phyloP scores from a whole-genome alignment of 2,797 vertebrate genomes.

The Sebastes steindachneri region DNA sequence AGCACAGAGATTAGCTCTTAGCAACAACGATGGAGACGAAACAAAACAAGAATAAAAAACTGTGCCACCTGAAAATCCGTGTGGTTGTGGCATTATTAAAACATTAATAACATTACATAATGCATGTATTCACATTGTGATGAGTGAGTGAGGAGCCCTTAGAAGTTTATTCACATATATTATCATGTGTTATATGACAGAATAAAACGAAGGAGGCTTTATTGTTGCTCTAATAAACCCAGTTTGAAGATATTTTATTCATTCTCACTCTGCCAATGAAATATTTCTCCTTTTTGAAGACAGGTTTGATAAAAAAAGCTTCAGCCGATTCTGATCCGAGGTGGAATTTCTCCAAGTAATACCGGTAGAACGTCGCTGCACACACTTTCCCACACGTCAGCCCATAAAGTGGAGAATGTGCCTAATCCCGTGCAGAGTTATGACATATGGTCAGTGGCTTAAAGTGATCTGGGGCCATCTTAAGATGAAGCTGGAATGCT shows the following conservation, averaged over 20 bases:
- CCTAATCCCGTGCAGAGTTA: constrained; percentile 72
- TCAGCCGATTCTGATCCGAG: not conserved
- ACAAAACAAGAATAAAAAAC: constrained; percentile 28
- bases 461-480: constrained; percentile 70
- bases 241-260: not conserved
- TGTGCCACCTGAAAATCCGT: not conserved
- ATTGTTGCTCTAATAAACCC: not conserved
- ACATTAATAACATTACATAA: not conserved
- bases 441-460: constrained; percentile 78
- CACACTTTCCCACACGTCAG: constrained; percentile 62
- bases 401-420: constrained; percentile 75
- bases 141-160: not conserved
- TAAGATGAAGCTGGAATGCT: constrained; percentile 69
- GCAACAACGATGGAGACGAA: constrained; percentile 49
- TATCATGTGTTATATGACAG: not conserved
- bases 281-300: not conserved
- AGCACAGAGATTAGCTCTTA: constrained; percentile 44
- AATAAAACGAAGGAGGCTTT: not conserved
- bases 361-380: not conserved
- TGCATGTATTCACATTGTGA: not conserved
- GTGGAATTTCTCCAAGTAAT: not conserved
- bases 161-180: not conserved
- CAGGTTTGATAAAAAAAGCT: not conserved
- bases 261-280: not conserved
- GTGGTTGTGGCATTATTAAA: not conserved